These are phyloP conservation scores for Rhynchomys soricoides DNA, from an alignment of 2,113 vertebrate species.

Conservation along the genomic window DNA sequence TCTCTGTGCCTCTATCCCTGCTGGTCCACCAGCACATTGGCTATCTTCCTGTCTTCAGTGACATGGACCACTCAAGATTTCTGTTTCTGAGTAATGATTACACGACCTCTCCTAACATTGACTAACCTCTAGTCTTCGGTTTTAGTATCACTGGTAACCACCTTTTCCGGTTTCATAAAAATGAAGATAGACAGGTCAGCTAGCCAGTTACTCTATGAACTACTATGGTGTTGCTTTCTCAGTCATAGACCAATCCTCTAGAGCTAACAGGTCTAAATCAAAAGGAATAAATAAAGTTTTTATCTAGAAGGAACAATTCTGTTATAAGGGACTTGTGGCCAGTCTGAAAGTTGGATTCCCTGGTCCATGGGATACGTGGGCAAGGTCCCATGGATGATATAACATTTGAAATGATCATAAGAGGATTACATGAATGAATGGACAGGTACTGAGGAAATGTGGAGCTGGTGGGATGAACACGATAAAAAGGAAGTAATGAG, in stretches of 20 bases:
- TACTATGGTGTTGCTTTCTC: not conserved
- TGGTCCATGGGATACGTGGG: not conserved
- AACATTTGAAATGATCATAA: not conserved
- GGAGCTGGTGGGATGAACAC: not conserved
- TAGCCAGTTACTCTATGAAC: not conserved
- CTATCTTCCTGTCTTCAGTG: not conserved
- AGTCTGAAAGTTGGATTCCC: not conserved
- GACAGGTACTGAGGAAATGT: not conserved
- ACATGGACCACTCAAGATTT: not conserved
- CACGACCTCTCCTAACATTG: not conserved
- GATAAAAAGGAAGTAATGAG: not conserved
- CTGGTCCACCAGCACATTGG: not conserved
- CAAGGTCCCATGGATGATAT: not conserved
- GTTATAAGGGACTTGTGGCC: not conserved
- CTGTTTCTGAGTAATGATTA: slow-evolving; percentile 34
- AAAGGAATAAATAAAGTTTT: not conserved
- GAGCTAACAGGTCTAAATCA: not conserved
- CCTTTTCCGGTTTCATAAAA: slow-evolving; percentile 41
- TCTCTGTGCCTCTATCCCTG: not conserved
- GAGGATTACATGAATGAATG: not conserved
- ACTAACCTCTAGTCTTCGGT: not conserved
- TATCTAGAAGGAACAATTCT: not conserved
- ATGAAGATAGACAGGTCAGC: not conserved
- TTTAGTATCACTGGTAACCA: not conserved
- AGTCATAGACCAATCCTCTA: not conserved